Conservation (phyloP, 2,113 vertebrate species). For the Ovis canadensis region DNA sequence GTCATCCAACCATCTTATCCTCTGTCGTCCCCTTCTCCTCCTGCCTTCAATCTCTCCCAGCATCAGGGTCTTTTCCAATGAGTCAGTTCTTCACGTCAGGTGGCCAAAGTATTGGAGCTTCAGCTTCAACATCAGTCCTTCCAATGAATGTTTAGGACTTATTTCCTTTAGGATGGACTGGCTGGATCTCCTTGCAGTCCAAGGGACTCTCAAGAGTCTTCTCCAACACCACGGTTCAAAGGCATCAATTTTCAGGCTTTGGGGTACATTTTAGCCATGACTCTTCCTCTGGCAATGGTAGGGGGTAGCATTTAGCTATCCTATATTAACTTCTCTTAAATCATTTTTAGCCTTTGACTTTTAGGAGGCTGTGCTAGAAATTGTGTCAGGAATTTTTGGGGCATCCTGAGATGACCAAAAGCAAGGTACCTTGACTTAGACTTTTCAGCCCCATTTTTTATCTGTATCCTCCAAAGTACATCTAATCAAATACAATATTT, state of each 20-base stretch:
- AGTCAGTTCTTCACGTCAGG: background rate
- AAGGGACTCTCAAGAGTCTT: background rate
- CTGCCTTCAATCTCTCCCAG: background rate
- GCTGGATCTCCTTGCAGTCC: background rate
- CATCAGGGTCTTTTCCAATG: background rate
- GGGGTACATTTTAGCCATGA: background rate
- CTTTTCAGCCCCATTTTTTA: background rate
- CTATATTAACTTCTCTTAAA: background rate
- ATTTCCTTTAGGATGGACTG: background rate
- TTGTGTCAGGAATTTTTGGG: background rate
- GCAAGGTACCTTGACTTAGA: background rate
- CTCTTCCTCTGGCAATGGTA: background rate
- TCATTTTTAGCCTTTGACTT: conserved; percentile 13
- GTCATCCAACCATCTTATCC: background rate
- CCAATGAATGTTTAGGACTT: background rate
- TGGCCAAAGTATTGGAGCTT: background rate
- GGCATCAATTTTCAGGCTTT: background rate
- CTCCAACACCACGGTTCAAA: background rate
- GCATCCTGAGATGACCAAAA: background rate
- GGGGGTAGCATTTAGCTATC: background rate
- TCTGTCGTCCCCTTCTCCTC: background rate
- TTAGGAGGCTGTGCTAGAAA: background rate
- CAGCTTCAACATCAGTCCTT: background rate
- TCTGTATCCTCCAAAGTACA: background rate
- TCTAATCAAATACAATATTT: background rate